Conservation (phyloP, 2,797 vertebrate species). For the Sardinella longiceps region DNA sequence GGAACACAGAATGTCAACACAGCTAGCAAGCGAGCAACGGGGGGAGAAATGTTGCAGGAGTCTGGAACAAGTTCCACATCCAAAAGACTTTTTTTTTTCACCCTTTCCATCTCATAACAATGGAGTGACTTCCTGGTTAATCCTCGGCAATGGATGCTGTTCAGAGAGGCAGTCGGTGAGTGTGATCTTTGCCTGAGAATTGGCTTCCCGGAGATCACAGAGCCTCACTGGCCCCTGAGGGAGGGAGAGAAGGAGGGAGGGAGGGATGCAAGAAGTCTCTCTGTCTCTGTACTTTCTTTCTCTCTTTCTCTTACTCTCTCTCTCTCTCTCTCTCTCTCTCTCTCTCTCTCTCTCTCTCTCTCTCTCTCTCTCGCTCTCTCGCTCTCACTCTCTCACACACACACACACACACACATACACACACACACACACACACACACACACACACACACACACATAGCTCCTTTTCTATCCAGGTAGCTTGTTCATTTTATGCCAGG, state of each 20-base stretch:
- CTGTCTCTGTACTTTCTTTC: too few relatives aligned
- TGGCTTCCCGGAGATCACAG: background rate
- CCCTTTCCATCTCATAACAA: background rate
- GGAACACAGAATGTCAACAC: background rate
- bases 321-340: background rate
- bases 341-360: too few relatives aligned
- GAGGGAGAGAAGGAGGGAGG: background rate
- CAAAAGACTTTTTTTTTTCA: background rate
- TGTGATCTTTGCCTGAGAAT: background rate
- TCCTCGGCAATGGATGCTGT: background rate
- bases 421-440: too few relatives aligned
- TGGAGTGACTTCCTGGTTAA: constrained; percentile 13
- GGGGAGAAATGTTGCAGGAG: background rate
- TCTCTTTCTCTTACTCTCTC: too few relatives aligned
- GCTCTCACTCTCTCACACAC: too few relatives aligned
- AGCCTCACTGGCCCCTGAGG: background rate
- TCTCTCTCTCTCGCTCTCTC: too few relatives aligned
- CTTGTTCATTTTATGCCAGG: background rate
- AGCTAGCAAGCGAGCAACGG: background rate
- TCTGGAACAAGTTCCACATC: constrained; percentile 1
- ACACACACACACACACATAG: too few relatives aligned
- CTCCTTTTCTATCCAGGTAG: background rate
- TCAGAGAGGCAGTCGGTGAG: background rate
- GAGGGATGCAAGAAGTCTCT: background rate
- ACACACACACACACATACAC: too few relatives aligned